Conservation (phyloP, 2,888 invertebrate species). For the Nephrotoma appendiculata region DNA sequence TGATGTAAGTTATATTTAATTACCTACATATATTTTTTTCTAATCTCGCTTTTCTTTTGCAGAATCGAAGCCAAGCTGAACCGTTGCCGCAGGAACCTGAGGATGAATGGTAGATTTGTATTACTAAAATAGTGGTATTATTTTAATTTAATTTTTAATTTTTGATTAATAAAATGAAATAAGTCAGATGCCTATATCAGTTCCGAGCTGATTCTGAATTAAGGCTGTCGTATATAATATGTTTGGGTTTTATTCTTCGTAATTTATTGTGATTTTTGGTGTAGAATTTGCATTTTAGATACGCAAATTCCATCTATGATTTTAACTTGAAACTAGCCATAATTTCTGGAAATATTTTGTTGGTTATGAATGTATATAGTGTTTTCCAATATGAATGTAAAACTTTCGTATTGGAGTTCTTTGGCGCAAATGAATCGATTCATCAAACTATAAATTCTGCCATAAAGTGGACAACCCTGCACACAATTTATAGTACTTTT, state of each 20-base stretch:
- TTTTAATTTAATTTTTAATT: background rate
- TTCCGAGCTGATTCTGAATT: background rate
- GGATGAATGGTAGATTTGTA: background rate
- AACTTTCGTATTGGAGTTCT: no score
- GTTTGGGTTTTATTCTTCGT: no score
- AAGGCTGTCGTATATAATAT: background rate
- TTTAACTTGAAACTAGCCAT: background rate
- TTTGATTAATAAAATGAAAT: background rate
- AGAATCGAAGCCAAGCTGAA: background rate
- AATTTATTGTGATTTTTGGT: no score
- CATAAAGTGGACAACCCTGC: background rate
- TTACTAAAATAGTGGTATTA: background rate
- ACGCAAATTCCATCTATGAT: background rate
- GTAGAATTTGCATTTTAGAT: no score
- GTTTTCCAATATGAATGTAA: no score
- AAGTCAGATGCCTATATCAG: background rate
- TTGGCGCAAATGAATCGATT: background rate
- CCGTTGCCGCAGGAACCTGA: constrained; percentile 1
- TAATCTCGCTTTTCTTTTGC: background rate
- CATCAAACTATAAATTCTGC: background rate
- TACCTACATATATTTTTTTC: no score
- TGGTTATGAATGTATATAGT: no score
- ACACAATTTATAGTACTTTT: background rate
- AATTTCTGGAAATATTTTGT: no score
- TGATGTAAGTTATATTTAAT: background rate